These are phyloP conservation scores for Siderastrea siderea DNA, from an alignment of 92 coral and sea anemone species.

Conservation along the genomic window DNA sequence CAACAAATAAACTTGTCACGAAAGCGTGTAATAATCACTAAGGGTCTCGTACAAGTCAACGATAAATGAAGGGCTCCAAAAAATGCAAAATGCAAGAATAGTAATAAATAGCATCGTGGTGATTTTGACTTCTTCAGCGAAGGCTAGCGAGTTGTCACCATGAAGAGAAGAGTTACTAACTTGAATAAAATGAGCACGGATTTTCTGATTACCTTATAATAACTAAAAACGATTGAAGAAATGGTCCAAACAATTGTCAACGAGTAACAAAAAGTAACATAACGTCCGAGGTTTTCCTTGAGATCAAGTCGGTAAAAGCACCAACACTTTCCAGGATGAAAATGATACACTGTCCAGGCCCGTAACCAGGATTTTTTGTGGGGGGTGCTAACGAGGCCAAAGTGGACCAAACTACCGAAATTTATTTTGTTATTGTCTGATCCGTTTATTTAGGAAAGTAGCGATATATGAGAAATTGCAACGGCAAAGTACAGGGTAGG, in stretches of 20 bases:
- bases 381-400: no score
- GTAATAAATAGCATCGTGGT: not conserved
- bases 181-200: constrained; percentile 6
- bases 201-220: constrained; percentile 1
- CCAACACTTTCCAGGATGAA: constrained; percentile 16
- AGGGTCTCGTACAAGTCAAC: not conserved
- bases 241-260: no score
- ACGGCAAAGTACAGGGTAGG: no score
- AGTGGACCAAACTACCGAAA: no score
- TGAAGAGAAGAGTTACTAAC: constrained; percentile 14
- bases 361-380: no score
- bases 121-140: constrained; percentile 6
- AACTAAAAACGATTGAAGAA: constrained; percentile 1
- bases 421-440: no score
- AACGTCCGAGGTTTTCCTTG: not conserved
- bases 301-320: not conserved
- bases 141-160: not conserved
- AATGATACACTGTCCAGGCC: not conserved
- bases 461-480: no score
- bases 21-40: not conserved
- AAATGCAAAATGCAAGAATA: not conserved
- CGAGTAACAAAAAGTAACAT: not conserved
- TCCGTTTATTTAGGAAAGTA: no score
- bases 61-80: not conserved
- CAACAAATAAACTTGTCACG: constrained; percentile 4